Evolutionary conservation across 2,113 vertebrate genomes (phyloP), one percentile per base, ranked within the genome.

Genomic region (Salvelinus fontinalis): DNA sequence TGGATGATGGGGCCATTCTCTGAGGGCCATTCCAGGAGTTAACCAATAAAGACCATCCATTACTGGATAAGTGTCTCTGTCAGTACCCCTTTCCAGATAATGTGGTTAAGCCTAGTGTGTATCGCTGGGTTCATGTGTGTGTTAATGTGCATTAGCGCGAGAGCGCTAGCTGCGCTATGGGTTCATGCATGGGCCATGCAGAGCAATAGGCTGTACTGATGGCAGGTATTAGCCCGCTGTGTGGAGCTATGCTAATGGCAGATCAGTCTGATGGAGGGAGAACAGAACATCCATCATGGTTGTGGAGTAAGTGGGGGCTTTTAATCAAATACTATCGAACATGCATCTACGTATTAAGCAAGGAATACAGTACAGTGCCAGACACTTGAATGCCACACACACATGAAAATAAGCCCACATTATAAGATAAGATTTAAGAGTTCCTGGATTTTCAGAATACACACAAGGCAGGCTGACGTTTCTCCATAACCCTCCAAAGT

Each of bases 151-250:
- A 1, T 83, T 77, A 81, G 75, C 27, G 67, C 14, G 72, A 27
- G 51, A 11, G 8, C 6, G 64, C n/a, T 24, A 24, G 18, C 7
- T 11, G 64, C 64, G 11, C 64, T 66, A 6, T 34, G 12, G 3
- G 83, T 85, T 87, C 84, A 88, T 77, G 27, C 24, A 7, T 74
- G 75, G 86, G 74, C 76, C 80, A 54, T 67, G 48, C 62, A 60
- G 79, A 73, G 70, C 26, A n/a, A 80, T 78, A 70, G 65, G 71
- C 75, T 73, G 26, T 73, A 26, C 20, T 44, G 73, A 29, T 76
- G 79, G 74, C 71, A 77, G 71, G 60, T 62, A n/a, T 20, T 11
- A 64, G 29, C 71, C 49, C 64, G 0, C 75, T 29, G 27, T 67
- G 6, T 31, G 66, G 8, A 16, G 70, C 39, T 83, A 76, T 79